These are phyloP conservation scores for Periophthalmodon schlosseri DNA, from an alignment of 2,113 vertebrate genomes.

Conservation along the genomic window DNA sequence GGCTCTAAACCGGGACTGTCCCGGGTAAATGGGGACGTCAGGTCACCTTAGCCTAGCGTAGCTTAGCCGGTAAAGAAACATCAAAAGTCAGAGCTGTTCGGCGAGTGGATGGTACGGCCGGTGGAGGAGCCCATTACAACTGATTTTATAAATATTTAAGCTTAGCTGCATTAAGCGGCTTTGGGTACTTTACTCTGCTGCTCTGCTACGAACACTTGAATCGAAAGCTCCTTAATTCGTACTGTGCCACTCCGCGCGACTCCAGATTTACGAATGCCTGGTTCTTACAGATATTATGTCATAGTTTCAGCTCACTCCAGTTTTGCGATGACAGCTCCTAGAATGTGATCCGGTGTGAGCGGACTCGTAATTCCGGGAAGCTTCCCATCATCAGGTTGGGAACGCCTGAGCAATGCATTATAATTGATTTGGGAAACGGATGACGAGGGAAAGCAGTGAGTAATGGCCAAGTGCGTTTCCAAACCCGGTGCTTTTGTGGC, in stretches of 20 bases:
- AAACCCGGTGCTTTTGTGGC: conserved; percentile 65
- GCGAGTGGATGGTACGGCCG: conserved; percentile 80
- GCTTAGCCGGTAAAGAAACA: background rate
- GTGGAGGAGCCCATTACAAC: conserved; percentile 78
- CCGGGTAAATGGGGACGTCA: no score
- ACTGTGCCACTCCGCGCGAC: conserved; percentile 79
- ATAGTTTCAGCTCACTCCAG: conserved; percentile 52
- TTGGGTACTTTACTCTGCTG: conserved; percentile 87
- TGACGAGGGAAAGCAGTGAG: conserved; percentile 46
- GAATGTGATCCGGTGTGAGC: conserved; percentile 46
- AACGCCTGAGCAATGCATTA: conserved; percentile 66
- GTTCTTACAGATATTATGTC: conserved; percentile 70
- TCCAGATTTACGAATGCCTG: conserved; percentile 69
- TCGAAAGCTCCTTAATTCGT: conserved; percentile 86
- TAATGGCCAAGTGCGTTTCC: conserved; percentile 45
- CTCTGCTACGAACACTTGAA: conserved; percentile 83
- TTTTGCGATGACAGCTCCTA: conserved; percentile 48
- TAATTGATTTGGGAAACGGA: conserved; percentile 61
- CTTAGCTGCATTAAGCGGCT: conserved; percentile 86
- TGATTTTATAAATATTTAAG: conserved; percentile 85
- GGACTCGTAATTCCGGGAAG: conserved; percentile 53
- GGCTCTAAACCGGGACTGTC: no score
- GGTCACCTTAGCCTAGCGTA: no score
- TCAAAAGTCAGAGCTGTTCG: conserved; percentile 41
- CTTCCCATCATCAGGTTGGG: conserved; percentile 67